Base-by-base conservation (phyloP, 2,888 invertebrate genomes). In the Clusia tigrina region DNA sequence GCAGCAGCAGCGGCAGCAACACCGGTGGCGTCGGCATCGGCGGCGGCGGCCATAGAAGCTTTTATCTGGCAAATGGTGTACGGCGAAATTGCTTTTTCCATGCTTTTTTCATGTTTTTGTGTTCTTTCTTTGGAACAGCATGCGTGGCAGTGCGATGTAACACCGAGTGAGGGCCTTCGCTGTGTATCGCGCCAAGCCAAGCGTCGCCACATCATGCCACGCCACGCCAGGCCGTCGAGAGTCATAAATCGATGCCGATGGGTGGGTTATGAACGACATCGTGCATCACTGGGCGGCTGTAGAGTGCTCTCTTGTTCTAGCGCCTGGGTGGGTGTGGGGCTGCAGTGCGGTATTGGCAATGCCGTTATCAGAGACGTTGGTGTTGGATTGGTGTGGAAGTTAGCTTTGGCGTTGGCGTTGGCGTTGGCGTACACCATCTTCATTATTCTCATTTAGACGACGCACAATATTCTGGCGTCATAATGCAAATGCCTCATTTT, bases 361-460 rank as follows among this genome's bases (percentile, higher is more conserved):
- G 12, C 12, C 12, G 32, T 6, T 12, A 32, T 15, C n/a, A 42
- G 42, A 17, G 42, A 42, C n/a, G 32, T 5, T 32, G 32, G 32
- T 12, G 32, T 32, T n/a, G n/a, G n/a, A 32, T 32, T 32, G 32
- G 32, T 5, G 42, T 10, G 42, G 3, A 17, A 15, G 42, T 17
- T n/a, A n/a, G n/a, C n/a, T n/a, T n/a, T n/a, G 10, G 42, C 42
- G n/a, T 10, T n/a, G 42, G 3, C 42, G n/a, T 6, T n/a, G 3
- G n/a, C 42, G 3, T 42, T 42, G 42, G n/a, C n/a, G n/a, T 42
- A 3, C 9, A 48, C 48, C 20, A 6, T 48, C 20, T 22, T 48
- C 48, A 48, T 48, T 48, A 48, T 48, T 48, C 3, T 22, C 22
- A 48, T 48, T 48, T 20, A 48, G 48, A 48, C 42, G 42, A 42